These are phyloP conservation scores for Sycophila texana DNA, from an alignment of 2,888 invertebrate genomes.

Conservation along the genomic window DNA sequence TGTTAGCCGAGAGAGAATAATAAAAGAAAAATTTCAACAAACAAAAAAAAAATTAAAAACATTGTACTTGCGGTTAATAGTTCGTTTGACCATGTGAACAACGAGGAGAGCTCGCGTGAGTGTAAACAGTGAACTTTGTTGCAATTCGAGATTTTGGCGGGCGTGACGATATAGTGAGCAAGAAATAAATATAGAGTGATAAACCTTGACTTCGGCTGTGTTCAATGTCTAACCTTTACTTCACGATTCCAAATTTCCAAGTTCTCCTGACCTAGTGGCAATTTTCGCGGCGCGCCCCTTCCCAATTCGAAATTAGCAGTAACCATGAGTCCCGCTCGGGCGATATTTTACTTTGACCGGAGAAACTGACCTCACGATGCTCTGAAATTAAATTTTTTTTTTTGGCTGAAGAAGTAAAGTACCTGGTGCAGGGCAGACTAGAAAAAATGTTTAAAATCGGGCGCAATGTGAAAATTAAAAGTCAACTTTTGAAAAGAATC, in stretches of 20 bases:
- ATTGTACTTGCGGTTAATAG: conserved; percentile 1
- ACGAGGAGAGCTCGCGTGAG: background rate
- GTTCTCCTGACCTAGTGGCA: conserved; percentile 17
- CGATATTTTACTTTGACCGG: conserved; percentile 1
- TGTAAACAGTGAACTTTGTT: conserved; percentile 47
- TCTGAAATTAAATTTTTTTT: background rate
- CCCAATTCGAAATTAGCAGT: conserved; percentile 34
- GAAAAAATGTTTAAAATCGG: conserved; percentile 43
- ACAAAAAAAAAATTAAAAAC: conserved; percentile 4
- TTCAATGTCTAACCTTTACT: conserved; percentile 53
- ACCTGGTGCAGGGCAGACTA: background rate
- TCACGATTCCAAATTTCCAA: conserved; percentile 43
- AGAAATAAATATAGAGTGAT: conserved; percentile 53
- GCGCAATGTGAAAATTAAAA: conserved; percentile 39
- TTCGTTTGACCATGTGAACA: background rate
- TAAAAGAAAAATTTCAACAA: conserved; percentile 14
- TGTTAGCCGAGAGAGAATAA: conserved; percentile 36
- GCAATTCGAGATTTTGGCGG: conserved; percentile 43
- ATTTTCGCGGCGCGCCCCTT: background rate
- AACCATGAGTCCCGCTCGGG: conserved; percentile 1
- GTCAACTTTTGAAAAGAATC: conserved; percentile 22
- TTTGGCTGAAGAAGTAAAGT: background rate
- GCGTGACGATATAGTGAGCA: conserved; percentile 33
- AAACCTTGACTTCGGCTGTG: conserved; percentile 54
- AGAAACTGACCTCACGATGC: conserved; percentile 8